Percentiles rank a stretch among this genome's conserved stretches.
phyloP scores from a whole-genome alignment of 23 tunicate genomes.

The Ciona savignyi region DNA sequence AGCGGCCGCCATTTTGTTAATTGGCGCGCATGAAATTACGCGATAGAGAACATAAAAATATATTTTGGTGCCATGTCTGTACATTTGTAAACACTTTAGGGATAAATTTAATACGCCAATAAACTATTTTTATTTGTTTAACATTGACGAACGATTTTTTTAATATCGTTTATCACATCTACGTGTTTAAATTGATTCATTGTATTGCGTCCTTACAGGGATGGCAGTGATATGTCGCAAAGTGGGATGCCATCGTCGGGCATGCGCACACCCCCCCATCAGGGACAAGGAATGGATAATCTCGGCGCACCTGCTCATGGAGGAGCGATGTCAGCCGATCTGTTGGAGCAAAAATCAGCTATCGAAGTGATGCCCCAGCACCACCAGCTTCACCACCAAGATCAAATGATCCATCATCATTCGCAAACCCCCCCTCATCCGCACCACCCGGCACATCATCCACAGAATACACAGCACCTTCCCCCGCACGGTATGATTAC shows the following conservation, averaged over 20 bases:
- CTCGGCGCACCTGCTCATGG: slow-evolving; percentile 50
- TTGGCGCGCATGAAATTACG: too few species aligned
- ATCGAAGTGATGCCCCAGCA: slow-evolving; percentile 33
- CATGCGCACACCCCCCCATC: slow-evolving; percentile 69
- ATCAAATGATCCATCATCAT: slow-evolving; percentile 45
- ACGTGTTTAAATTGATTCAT: too few species aligned
- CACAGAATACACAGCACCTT: slow-evolving; percentile 17
- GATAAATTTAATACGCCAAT: too few species aligned
- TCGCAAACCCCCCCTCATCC: slow-evolving; percentile 82
- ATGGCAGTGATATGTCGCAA: slow-evolving; percentile 78
- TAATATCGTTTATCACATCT: too few species aligned
- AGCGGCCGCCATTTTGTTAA: too few species aligned
- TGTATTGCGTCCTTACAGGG: slow-evolving; percentile 32
- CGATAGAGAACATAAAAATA: too few species aligned
- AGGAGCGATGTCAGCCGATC: slow-evolving; percentile 28
- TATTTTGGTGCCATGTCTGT: too few species aligned
- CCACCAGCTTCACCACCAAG: slow-evolving; percentile 39
- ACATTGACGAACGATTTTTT: too few species aligned
- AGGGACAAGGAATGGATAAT: slow-evolving; percentile 36
- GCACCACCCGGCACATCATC: slow-evolving; percentile 45
- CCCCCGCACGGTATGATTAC: slow-evolving; percentile 82
- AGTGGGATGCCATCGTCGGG: slow-evolving; percentile 66
- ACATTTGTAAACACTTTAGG: too few species aligned
- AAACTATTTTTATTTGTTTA: too few species aligned
- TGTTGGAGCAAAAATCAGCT: slow-evolving; percentile 57